Evolutionary conservation across 2,113 vertebrate species (phyloP), one percentile per base, ranked within the genome.

Genomic region (Ifrita kowaldi): DNA sequence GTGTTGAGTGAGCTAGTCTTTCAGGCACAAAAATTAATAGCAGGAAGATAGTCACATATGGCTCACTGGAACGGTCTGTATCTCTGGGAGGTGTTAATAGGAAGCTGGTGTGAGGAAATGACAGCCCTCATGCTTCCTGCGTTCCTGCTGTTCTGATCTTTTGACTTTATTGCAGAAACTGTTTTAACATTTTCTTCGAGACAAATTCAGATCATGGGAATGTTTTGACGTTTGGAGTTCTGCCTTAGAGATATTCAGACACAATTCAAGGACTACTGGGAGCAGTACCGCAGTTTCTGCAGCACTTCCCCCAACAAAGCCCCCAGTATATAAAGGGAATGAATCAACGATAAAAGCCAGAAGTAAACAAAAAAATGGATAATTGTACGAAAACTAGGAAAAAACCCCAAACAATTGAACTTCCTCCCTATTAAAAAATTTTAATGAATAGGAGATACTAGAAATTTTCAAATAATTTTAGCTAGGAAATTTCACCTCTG

Each of bases 71-170:
- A 94, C 4, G 1, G 22, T 60, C 64, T 94, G 56, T 88, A 17
- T 96, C 90, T 89, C 64, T 86, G 60, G n/a, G 49, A 93, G 79
- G 59, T 88, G 68, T 84, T 95, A 81, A 78, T 71, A 78, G 68
- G 64, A 88, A 64, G 68, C 71, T 94, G 47, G 52, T 80, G 41
- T 70, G 53, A 90, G 84, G 70, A 91, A 89, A 91, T 87, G 18
- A 62, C 67, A 89, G 73, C 49, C 77, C 47, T 92, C 64, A 65
- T 63, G 71, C 52, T 93, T 92, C 82, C 56, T 86, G 71, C 84
- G 39, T 75, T 95, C 76, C 69, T 67, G 35, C 32, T 60, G 49
- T 67, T 92, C 68, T 69, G 81, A 81, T 73, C 30, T 90, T 78
- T 93, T 84, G 50, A 64, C 59, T 92, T 80, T 75, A 49, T 75